Base-by-base conservation (phyloP, 2,797 vertebrate species). In the Ptychobarbus kaznakovi region DNA sequence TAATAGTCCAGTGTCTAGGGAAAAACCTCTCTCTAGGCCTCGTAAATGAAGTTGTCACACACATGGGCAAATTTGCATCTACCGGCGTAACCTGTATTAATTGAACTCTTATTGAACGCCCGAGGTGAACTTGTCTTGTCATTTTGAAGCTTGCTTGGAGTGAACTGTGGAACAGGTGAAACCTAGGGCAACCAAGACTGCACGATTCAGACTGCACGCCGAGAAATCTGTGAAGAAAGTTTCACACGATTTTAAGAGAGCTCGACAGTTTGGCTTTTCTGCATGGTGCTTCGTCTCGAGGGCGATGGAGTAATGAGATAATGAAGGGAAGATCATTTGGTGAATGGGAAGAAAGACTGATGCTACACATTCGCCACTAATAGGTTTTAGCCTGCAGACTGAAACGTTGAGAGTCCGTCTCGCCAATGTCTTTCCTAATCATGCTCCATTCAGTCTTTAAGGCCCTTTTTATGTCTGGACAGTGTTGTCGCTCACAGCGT, bases 1-100 rank as follows among this genome's bases (percentile, higher is more conserved):
- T 85, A 85, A 81, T 89, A 86, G 75, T 78, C 83, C 89, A 86
- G 90, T 78, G 42, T 85, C 58, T 84, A 83, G 86, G 83, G 89
- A 66, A 69, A 83, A 87, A 82, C 89, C 63, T 89, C 89, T 84
- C 85, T 86, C 88, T 84, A 16, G 72, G 51, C 80, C 58, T 61
- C 88, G 84, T 91, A 90, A 93, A 94, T 94, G 92, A 93, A 92
- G 92, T 91, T 94, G 93, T 94, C 93, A 93, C 91, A 93, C 91
- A 84, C 49, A 70, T 70, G 74, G 65, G 83, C 65, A 70, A 61
- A 84, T 84, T 84, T 79, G 83, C 83, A 84, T 84, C 83, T 77
- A 68, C 74, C 72, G 89, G 87, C 85, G 28, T 88, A 90, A 91
- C 83, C 88, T 82, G 1, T 58, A 78, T 79, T 84, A 84, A 84